These are phyloP conservation scores for Enteromius viviparus DNA, from an alignment of 2,797 vertebrate genomes.

Conservation along the genomic window DNA sequence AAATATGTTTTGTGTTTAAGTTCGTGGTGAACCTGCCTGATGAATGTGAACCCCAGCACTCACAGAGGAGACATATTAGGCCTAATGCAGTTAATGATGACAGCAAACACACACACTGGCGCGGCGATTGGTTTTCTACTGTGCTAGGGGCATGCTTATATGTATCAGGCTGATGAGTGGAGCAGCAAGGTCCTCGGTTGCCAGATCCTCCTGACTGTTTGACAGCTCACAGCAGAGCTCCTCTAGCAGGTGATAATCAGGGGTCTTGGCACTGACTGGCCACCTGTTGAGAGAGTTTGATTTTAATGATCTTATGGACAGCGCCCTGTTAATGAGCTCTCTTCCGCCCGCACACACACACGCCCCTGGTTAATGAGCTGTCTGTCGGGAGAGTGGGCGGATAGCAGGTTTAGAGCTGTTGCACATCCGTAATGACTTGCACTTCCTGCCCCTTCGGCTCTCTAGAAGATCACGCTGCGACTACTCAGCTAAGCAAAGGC, in stretches of 20 bases:
- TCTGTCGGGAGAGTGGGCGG: constrained; percentile 22
- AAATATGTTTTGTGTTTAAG: background rate
- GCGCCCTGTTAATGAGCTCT: constrained; percentile 45
- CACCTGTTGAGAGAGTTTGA: constrained; percentile 36
- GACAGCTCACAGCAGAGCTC: constrained; percentile 2
- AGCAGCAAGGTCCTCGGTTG: constrained; percentile 12
- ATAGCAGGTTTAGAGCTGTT: constrained; percentile 37
- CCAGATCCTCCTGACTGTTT: constrained; percentile 12
- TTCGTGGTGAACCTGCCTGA: background rate
- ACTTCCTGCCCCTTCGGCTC: constrained; percentile 32
- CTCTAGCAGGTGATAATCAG: constrained; percentile 35
- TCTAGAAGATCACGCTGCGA: constrained; percentile 5
- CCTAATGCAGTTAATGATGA: constrained; percentile 26
- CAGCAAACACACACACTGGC: background rate
- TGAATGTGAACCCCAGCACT: constrained; percentile 1
- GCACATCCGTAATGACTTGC: constrained; percentile 43
- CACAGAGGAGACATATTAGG: background rate
- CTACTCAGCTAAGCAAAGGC: constrained; percentile 26
- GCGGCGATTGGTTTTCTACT: background rate
- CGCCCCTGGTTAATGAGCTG: constrained; percentile 31
- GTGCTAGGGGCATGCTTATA: background rate
- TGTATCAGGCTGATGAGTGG: constrained; percentile 20
- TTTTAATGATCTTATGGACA: constrained; percentile 50
- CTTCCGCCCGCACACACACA: background rate
- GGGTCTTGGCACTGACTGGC: constrained; percentile 39